Base-by-base conservation (phyloP, 2,888 invertebrate genomes). In the Alcis repandata region DNA sequence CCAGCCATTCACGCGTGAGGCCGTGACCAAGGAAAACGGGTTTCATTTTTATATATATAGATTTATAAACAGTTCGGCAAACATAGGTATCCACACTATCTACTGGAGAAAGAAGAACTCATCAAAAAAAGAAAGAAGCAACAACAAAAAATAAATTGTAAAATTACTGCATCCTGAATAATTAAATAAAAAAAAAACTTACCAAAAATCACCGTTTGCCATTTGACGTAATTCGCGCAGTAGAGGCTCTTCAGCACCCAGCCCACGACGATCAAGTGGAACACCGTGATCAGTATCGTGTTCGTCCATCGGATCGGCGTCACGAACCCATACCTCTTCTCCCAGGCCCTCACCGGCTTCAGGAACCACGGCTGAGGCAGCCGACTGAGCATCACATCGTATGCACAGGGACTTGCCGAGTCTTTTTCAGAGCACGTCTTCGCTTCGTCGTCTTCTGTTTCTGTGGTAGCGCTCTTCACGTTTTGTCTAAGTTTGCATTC, bases 231-330 rank as follows among this genome's bases (percentile, higher is more conserved):
- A 64, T 6, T 72, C 62, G 65, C 84, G 84, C 75, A 75, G 17
- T 54, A 46, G 0, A 80, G 0, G n/a, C 69, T 87, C n/a, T 80
- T 77, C 6, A 86, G 0, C 6, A 94, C 77, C 62, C 87, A 86
- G 63, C 90, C 74, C 0, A 94, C 0, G 1, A 90, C 88, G 0
- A 91, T 63, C 0, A 94, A 13, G 45, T 86, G 85, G 36, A 95
- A 85, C 10, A 91, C 9, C 1, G 85, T 81, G 46, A 96, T 94
- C 27, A 87, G 84, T 65, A 95, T 88, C 15, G 95, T 88, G 76
- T 95, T 96, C 49, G 84, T 85, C 96, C 96, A 96, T 74, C 95
- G 94, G n/a, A 96, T 87, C 0, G 95, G 94, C 1, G 95, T 95
- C 45, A 94, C 77, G 64, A 95, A 95, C 3, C 94, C 92, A 64